These are phyloP conservation scores for Spilarctia lutea DNA, from an alignment of 2,888 invertebrate species.

Conservation along the genomic window DNA sequence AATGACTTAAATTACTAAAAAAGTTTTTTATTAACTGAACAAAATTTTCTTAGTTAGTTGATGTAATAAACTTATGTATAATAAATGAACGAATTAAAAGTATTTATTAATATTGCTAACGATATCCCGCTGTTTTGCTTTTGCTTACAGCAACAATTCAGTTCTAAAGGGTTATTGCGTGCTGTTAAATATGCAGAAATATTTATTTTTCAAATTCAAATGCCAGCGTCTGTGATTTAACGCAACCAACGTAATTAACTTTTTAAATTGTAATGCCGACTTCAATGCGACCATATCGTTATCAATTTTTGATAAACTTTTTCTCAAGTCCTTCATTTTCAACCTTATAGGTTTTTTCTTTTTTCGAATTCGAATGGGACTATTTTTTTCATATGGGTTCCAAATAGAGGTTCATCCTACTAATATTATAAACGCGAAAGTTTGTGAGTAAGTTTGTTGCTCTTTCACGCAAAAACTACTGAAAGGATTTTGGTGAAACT, in stretches of 20 bases:
- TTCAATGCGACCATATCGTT: not conserved
- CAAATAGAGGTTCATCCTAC: too few species aligned
- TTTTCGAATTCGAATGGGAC: not conserved
- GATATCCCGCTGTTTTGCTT: not conserved
- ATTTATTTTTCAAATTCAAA: not conserved
- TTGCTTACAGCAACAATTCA: not conserved
- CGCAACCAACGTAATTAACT: not conserved
- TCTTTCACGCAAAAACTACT: too few species aligned
- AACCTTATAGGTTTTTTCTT: not conserved
- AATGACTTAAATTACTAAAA: not conserved
- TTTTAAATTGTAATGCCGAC: not conserved
- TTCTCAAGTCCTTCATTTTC: not conserved
- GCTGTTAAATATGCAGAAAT: not conserved
- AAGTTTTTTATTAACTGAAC: not conserved
- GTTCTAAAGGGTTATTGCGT: not conserved
- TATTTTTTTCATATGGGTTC: too few species aligned
- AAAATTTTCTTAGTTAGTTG: not conserved
- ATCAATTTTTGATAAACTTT: not conserved
- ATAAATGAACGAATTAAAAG: not conserved
- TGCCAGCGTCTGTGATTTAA: not conserved
- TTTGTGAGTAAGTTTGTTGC: too few species aligned
- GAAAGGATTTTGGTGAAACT: too few species aligned
- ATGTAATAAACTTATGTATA: not conserved
- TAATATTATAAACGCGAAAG: too few species aligned
- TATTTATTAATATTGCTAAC: constrained; percentile 1